These are phyloP conservation scores for Alviniconcha strummeri DNA, from an alignment of 2,888 invertebrate genomes.

Conservation along the genomic window DNA sequence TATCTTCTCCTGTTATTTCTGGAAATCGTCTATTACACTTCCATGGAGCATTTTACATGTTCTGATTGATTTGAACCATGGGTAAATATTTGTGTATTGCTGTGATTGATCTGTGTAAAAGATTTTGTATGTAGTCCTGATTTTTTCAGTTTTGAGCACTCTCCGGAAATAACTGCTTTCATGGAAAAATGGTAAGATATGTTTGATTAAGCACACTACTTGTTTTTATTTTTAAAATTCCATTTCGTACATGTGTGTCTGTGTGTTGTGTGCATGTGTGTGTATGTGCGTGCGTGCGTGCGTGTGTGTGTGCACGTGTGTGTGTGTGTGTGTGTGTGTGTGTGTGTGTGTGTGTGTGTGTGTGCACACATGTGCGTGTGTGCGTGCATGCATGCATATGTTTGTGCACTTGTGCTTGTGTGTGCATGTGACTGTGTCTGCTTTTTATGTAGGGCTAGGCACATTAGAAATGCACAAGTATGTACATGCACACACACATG, in stretches of 20 bases:
- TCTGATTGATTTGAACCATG: too few relatives aligned
- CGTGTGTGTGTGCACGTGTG: background rate
- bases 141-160: conserved; percentile 57
- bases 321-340: background rate
- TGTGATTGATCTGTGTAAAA: too few relatives aligned
- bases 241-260: background rate
- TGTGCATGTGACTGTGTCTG: background rate
- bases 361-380: background rate
- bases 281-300: background rate
- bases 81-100: too few relatives aligned
- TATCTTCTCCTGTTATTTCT: too few relatives aligned
- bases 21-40: too few relatives aligned
- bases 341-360: background rate
- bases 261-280: conserved; percentile 2
- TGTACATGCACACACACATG: too few relatives aligned
- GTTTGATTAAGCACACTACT: background rate
- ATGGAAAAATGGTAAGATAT: conserved; percentile 61
- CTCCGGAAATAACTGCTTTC: conserved; percentile 58
- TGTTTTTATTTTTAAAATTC: background rate
- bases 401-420: too few relatives aligned
- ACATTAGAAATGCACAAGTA: too few relatives aligned
- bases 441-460: too few relatives aligned
- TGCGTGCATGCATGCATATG: too few relatives aligned
- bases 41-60: too few relatives aligned
- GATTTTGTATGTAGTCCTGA: background rate